Conservation (phyloP, 2,888 invertebrate genomes). For the Eucriotettix oculatus region DNA sequence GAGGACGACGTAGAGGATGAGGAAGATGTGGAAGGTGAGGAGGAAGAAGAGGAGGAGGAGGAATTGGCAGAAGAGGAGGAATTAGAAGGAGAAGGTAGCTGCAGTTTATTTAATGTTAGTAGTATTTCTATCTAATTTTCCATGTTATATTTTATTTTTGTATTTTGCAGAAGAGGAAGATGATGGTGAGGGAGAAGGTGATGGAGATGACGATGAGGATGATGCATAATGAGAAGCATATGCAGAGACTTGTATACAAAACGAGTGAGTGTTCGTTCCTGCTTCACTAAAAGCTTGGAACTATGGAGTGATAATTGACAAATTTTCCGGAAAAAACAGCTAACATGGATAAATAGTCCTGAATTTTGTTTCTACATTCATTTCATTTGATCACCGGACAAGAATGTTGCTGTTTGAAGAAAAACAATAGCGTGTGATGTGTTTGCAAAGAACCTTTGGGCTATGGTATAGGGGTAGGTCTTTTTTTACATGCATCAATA, state of each 20-base stretch:
- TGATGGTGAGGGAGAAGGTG: conserved; percentile 21
- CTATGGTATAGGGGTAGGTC: background rate
- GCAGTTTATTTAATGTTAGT: background rate
- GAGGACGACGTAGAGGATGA: conserved; percentile 52
- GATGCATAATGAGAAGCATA: conserved; percentile 20
- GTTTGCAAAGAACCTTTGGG: background rate
- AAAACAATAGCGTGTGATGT: background rate
- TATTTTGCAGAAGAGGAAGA: conserved; percentile 20
- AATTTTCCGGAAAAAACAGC: background rate
- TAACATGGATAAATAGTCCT: background rate
- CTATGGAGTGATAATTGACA: conserved; percentile 5
- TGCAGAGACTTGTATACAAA: conserved; percentile 11
- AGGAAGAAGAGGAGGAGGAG: conserved; percentile 45
- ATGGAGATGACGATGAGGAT: conserved; percentile 22
- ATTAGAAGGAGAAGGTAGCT: conserved; percentile 38
- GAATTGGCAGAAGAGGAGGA: conserved; percentile 47
- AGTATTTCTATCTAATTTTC: too few relatives aligned
- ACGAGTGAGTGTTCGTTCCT: conserved; percentile 9
- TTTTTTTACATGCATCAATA: background rate
- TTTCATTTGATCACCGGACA: background rate
- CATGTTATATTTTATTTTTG: background rate
- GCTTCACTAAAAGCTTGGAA: conserved; percentile 11
- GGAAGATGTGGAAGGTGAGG: conserved; percentile 39
- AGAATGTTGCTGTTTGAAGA: background rate
- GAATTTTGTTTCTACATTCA: background rate